Base-by-base conservation (phyloP, 2,797 vertebrate genomes). In the Glossophaga mutica region DNA sequence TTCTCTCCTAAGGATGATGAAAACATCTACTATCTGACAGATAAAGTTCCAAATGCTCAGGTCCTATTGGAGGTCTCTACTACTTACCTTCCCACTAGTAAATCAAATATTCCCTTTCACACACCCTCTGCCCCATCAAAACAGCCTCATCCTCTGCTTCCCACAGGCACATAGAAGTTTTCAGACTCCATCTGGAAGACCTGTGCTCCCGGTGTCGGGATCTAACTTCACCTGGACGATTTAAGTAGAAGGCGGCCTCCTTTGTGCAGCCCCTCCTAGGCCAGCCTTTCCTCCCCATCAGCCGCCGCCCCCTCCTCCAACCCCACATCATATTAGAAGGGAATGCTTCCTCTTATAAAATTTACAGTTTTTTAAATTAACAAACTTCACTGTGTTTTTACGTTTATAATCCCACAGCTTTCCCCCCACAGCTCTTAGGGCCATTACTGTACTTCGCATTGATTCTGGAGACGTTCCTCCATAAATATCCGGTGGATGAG, bases 401-500 rank as follows among this genome's bases (percentile, higher is more conserved):
- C 82, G 62, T 94, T 87, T 95, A 90, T 91, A 91, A 89, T 86
- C 74, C 29, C 76, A 76, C 42, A 44, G 22, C 78, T 71, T 86
- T 81, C 86, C 62, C 65, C 86, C 55, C 68, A 44, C 50, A 87
- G 42, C 78, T 94, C 77, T 93, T 73, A 73, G 65, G 50, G 70
- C 62, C 95, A 78, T 95, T 89, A 87, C 74, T 92, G 46, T 34
- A 50, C 68, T 96, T 92, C 92, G 74, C 87, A 95, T 96, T 94
- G 96, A 96, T 96, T 94, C 83, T 85, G 73, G 86, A 94, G 79
- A 91, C 11, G 10, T 15, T 76, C 26, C 67, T 91, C 89, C 83
- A 81, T 96, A 95, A 96, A 95, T 96, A 96, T 87, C 88, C 92
- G 71, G 92, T 84, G 48, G 74, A 94, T 96, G 90, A 87, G 94